Conservation (phyloP, 2,888 invertebrate species). For the Hemicrepidius hirtus region DNA sequence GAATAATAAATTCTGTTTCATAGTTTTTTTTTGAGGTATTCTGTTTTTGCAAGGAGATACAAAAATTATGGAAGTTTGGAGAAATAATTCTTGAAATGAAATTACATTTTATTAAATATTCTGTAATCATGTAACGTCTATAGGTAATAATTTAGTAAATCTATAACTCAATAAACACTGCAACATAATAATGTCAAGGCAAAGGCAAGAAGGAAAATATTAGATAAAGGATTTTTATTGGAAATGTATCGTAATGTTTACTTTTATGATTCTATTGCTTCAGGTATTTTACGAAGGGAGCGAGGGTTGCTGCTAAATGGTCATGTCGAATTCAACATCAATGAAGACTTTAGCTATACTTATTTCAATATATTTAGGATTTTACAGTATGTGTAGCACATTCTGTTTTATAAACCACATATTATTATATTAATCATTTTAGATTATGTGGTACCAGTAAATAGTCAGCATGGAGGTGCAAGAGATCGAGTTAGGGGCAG, state of each 20-base stretch:
- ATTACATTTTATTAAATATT: too few species aligned
- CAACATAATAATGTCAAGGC: too few species aligned
- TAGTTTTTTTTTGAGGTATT: too few species aligned
- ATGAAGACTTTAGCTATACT: slow-evolving; percentile 30
- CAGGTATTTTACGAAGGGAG: slow-evolving; percentile 14
- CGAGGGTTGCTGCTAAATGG: slow-evolving; percentile 8
- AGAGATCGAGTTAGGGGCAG: slow-evolving; percentile 63
- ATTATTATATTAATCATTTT: slow-evolving; percentile 6
- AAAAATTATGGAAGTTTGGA: too few species aligned
- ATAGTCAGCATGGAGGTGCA: slow-evolving; percentile 47
- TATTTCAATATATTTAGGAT: slow-evolving; percentile 34
- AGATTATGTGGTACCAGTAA: slow-evolving; percentile 38
- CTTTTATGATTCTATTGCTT: not conserved
- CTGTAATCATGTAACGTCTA: too few species aligned
- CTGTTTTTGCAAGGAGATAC: too few species aligned
- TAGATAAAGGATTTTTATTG: not conserved
- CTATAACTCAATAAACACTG: too few species aligned
- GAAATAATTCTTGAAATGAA: too few species aligned
- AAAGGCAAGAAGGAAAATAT: too few species aligned
- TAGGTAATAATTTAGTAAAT: too few species aligned
- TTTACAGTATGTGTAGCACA: slow-evolving; percentile 32
- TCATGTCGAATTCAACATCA: slow-evolving; percentile 12
- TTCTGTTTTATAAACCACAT: slow-evolving; percentile 15
- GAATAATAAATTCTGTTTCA: too few species aligned
- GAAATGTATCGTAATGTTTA: not conserved